Evolutionary conservation across 2,797 vertebrate genomes (phyloP).

Genomic region (Discoglossus pictus): DNA sequence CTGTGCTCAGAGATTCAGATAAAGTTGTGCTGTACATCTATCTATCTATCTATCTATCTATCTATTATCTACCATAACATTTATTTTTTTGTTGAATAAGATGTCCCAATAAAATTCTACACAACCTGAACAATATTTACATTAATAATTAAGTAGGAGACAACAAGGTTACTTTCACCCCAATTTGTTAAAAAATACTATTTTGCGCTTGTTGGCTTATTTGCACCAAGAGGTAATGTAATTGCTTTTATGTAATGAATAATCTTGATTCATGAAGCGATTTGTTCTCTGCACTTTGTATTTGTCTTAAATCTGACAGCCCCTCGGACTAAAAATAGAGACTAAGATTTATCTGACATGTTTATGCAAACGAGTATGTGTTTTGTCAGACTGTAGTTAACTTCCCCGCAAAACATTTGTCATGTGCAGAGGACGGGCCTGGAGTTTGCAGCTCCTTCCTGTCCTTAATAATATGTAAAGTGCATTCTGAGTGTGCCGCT

Average conservation of each 20-base stretch:
- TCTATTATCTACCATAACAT: too few relatives aligned
- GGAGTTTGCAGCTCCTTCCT: constrained; percentile 26
- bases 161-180: too few relatives aligned
- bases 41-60: too few relatives aligned
- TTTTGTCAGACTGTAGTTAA: constrained; percentile 48
- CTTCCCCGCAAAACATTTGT: constrained; percentile 45
- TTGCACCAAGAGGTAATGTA: too few relatives aligned
- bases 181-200: too few relatives aligned
- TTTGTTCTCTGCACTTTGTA: constrained; percentile 16
- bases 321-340: constrained; percentile 32
- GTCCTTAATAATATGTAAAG: constrained; percentile 52
- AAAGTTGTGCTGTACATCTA: too few relatives aligned
- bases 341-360: constrained; percentile 40
- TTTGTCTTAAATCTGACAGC: constrained; percentile 41
- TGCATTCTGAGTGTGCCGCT: constrained; percentile 48
- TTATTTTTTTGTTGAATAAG: too few relatives aligned
- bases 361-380: constrained; percentile 44
- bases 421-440: constrained; percentile 32
- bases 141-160: too few relatives aligned
- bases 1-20: too few relatives aligned
- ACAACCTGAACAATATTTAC: too few relatives aligned
- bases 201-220: too few relatives aligned
- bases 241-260: constrained; percentile 1
- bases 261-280: constrained; percentile 12
- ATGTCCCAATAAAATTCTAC: too few relatives aligned